Evolutionary conservation across 1,140 invertebrate genomes (phyloP), one percentile per base, ranked within the genome.

Genomic region (Antheraea pernyi): DNA sequence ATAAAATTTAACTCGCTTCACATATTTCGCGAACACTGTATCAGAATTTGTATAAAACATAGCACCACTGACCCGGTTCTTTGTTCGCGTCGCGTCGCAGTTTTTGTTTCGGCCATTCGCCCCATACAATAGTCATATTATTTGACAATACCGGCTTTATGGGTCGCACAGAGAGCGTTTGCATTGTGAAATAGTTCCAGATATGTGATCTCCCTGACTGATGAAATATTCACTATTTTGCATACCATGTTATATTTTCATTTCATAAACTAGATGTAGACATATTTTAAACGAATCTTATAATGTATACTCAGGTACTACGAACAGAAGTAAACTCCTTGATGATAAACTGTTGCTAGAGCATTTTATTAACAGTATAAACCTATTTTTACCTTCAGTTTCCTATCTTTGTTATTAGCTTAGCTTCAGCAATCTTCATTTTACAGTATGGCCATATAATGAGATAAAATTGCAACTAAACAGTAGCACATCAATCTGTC

Each of bases 101-200:
- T 67, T 70, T 53, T 53, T 53, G 46, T 70, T 64, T 68, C 59
- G 18, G 37, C 61, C 68, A 65, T 48, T 36, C 37, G 7, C 19
- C 30, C 39, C 30, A 30, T 30, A 71, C 69, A 71, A 67, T 71
- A 67, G 61, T 63, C 46, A 53, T 53, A 53, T 53, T 53, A 53
- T 53, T 53, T 53, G 46, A 53, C 46, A 53, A 53, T 53, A 53
- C 46, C 16, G 46, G 46, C 46, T 53, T 53, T 53, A 53, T 53
- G 46, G 6, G 46, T 53, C 46, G 46, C 46, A 16, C 46, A 16
- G 46, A 53, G 46, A 53, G 46, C 6, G 46, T 53, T 53, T 53
- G 46, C 46, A 53, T 53, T 53, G 46, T 13, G 46, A 53, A 53
- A 53, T 16, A 16, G 46, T 53, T 13, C 46, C 9, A 53, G 46